These are phyloP conservation scores for Octomys mimax DNA, from an alignment of 2,797 vertebrate species.

Conservation along the genomic window DNA sequence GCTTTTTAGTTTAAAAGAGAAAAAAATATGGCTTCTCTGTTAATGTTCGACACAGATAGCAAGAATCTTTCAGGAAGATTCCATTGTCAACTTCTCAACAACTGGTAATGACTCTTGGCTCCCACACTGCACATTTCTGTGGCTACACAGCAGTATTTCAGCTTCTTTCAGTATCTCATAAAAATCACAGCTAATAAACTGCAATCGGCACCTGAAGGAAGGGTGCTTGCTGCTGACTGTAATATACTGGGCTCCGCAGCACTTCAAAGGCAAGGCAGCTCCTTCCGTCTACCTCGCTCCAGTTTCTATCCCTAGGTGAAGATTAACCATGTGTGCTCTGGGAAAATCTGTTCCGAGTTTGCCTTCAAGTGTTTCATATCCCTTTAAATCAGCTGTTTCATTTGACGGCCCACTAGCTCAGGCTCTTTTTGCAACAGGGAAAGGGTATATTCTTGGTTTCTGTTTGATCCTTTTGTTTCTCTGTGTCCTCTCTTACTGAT, in stretches of 20 bases:
- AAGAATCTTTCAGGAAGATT: slow-evolving; percentile 83
- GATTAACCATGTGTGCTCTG: slow-evolving; percentile 82
- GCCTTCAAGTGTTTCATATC: slow-evolving; percentile 81
- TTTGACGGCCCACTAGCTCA: slow-evolving; percentile 79
- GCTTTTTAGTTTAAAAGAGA: slow-evolving; percentile 74
- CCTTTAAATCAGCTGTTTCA: slow-evolving; percentile 84
- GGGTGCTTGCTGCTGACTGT: slow-evolving; percentile 78
- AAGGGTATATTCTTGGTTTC: slow-evolving; percentile 17
- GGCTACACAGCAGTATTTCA: slow-evolving; percentile 77
- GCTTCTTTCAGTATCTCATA: slow-evolving; percentile 85
- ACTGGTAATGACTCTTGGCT: slow-evolving; percentile 80
- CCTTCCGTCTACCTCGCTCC: slow-evolving; percentile 63
- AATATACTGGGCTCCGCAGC: slow-evolving; percentile 79
- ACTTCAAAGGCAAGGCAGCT: slow-evolving; percentile 82
- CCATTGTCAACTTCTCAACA: slow-evolving; percentile 83
- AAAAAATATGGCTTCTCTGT: slow-evolving; percentile 75
- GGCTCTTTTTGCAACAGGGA: slow-evolving; percentile 50
- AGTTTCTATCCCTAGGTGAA: slow-evolving; percentile 81
- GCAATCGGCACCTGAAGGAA: slow-evolving; percentile 87
- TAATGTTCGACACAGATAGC: slow-evolving; percentile 74
- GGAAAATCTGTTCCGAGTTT: slow-evolving; percentile 87
- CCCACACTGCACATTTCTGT: slow-evolving; percentile 82
- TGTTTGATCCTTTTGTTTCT: slow-evolving; percentile 9
- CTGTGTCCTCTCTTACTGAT: background rate
- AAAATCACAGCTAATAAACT: slow-evolving; percentile 90